Percentiles rank a stretch among this genome's conserved stretches.
phyloP scores from a whole-genome alignment of 2,113 vertebrate genomes.

The Irena cyanogastra region DNA sequence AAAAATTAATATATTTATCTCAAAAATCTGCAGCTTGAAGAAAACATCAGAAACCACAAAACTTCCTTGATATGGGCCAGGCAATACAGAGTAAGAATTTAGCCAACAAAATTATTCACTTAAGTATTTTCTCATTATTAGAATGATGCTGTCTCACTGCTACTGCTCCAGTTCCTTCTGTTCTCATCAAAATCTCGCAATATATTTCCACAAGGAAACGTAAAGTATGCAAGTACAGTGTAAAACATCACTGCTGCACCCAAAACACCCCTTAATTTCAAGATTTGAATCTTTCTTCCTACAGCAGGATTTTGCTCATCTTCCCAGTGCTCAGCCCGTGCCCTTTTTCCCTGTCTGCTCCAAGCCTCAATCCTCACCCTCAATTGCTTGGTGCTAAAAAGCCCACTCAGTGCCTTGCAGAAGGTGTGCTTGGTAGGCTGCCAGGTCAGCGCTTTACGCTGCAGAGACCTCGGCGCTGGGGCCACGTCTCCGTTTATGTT shows the following conservation, averaged over 20 bases:
- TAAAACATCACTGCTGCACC: neutral
- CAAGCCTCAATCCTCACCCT: neutral
- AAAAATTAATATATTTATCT: neutral
- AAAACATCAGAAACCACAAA: neutral
- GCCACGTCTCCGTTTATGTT: neutral
- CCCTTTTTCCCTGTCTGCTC: neutral
- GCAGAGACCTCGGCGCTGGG: neutral
- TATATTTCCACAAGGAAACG: neutral
- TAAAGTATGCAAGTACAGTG: neutral
- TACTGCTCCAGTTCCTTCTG: neutral
- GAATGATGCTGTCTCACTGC: neutral
- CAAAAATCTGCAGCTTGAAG: neutral
- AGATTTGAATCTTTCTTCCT: neutral
- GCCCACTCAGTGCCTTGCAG: neutral
- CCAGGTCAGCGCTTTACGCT: neutral
- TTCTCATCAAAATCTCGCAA: neutral
- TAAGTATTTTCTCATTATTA: neutral
- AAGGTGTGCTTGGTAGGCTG: conserved; percentile 27
- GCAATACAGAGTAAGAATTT: neutral
- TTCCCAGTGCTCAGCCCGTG: neutral
- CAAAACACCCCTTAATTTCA: neutral
- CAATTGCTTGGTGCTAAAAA: neutral
- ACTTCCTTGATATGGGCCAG: neutral
- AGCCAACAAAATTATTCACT: neutral
- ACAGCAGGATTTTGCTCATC: neutral